Conservation (phyloP, 2,888 invertebrate genomes). For the Drosophila dives region DNA sequence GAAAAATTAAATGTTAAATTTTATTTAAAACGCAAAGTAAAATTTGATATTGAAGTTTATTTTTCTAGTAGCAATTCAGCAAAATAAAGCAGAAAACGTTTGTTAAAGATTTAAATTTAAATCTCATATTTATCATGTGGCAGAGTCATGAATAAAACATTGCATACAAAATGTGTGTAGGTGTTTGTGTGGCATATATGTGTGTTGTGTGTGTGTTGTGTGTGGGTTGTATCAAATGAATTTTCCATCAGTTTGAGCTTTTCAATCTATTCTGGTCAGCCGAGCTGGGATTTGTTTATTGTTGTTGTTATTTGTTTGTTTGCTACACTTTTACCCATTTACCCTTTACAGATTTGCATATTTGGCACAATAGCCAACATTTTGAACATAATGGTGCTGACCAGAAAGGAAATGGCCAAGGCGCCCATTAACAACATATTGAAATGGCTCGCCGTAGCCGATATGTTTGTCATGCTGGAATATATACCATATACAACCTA, state of each 20-base stretch:
- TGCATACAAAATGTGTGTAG: not conserved
- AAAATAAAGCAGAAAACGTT: not conserved
- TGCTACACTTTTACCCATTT: not conserved
- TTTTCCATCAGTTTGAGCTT: slow-evolving; percentile 6
- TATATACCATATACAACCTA: slow-evolving; percentile 91
- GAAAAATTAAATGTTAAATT: not conserved
- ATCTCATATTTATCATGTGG: slow-evolving; percentile 25
- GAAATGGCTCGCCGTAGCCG: slow-evolving; percentile 93
- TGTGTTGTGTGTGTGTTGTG: not conserved
- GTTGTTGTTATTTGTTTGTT: slow-evolving; percentile 12
- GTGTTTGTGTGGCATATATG: not conserved
- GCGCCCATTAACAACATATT: slow-evolving; percentile 95
- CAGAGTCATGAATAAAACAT: slow-evolving; percentile 47
- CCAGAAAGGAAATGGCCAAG: slow-evolving; percentile 91
- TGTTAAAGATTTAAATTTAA: not conserved
- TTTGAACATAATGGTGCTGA: slow-evolving; percentile 94
- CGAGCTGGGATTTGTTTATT: slow-evolving; percentile 8
- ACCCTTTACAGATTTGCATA: slow-evolving; percentile 88
- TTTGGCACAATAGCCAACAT: slow-evolving; percentile 95
- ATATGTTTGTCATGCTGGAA: slow-evolving; percentile 95
- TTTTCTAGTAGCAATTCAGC: not conserved
- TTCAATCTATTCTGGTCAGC: not conserved
- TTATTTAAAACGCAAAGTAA: not conserved
- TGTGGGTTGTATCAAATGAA: not conserved
- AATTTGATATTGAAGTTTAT: not conserved